A percentile compares a stretch with the other conserved stretches of the same genome.
Evolutionary conservation across 2,888 invertebrate genomes (phyloP).

Genomic region (Tetranychus truncatus): DNA sequence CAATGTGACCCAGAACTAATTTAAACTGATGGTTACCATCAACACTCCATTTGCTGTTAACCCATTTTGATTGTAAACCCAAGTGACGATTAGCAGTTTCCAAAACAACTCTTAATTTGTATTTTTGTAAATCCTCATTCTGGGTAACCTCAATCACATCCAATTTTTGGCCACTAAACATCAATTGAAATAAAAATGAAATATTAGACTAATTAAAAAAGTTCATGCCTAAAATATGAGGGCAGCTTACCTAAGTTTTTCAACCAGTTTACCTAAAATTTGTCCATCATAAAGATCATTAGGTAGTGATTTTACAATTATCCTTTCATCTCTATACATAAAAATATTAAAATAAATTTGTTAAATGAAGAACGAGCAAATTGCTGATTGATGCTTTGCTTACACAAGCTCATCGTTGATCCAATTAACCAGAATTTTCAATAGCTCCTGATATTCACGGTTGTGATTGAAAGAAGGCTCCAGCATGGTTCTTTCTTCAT

Average conservation of each 20-base stretch:
- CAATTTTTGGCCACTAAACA: conserved; percentile 50
- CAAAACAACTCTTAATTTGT: conserved; percentile 73
- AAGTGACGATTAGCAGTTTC: conserved; percentile 65
- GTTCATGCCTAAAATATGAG: not conserved
- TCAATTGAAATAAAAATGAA: not conserved
- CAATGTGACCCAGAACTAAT: conserved; percentile 27
- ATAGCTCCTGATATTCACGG: conserved; percentile 62
- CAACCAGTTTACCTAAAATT: conserved; percentile 50
- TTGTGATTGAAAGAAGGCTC: conserved; percentile 71
- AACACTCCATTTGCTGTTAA: conserved; percentile 83
- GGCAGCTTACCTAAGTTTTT: conserved; percentile 46
- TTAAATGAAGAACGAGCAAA: not conserved
- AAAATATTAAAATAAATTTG: not conserved
- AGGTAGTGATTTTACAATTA: conserved; percentile 85
- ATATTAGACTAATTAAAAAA: not conserved
- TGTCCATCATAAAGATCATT: conserved; percentile 97
- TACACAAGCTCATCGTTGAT: conserved; percentile 85
- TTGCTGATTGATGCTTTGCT: not conserved
- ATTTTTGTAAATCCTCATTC: conserved; percentile 88
- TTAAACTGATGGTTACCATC: conserved; percentile 39
- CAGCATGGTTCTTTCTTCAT: conserved; percentile 88
- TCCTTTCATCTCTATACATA: conserved; percentile 49
- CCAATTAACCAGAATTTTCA: conserved; percentile 81
- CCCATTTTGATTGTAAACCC: conserved; percentile 41
- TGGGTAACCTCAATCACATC: conserved; percentile 97